Base-by-base conservation (phyloP, 2,888 invertebrate genomes). In the Philonicus albiceps region DNA sequence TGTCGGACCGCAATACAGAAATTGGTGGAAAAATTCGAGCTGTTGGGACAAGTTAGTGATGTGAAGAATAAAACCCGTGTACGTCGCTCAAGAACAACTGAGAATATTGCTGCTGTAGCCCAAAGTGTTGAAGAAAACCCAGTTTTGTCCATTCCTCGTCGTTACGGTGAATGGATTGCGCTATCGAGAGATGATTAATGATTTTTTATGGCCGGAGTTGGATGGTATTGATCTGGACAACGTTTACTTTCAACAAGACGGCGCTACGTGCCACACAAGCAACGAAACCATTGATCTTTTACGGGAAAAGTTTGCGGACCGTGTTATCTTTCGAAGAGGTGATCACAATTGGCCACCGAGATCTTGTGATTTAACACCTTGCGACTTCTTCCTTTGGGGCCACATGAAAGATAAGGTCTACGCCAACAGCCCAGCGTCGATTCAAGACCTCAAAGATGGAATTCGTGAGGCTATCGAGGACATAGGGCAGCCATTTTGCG, bases 281-380 rank as follows among this genome's bases (percentile, higher is more conserved):
- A 16, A 16, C 40, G 40, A 43, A 43, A 55, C 30, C 30, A 53
- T 83, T 30, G 55, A 22, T 55, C 55, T 83, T 72, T 72, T 72
- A 13, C 72, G 72, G 8, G 86, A 76, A 76, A 37, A 34, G 43
- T 72, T 75, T 64, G 31, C 80, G 11, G 87, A 73, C 76, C 85
- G 86, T 64, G 64, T 85, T 40, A 75, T 49, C 13, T 86, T 80
- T 80, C 87, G 87, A 40, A 55, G 16, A 30, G 86, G 85, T 43
- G 86, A 64, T 64, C 74, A 76, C 81, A 86, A 86, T 86, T 83
- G 86, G 72, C 86, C 86, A 16, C 86, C 85, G 22, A 78, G 86
- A 86, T 80, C 84, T 16, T 43, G 40, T 16, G 40, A 43, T 43
- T 43, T 43, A 16, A 43, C 40, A 43, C 40, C 40, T 43, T 85